Percentiles rank a stretch among this genome's conserved stretches.
phyloP scores from a whole-genome alignment of 2,888 invertebrate genomes.

The Willowsia nigromaculata region DNA sequence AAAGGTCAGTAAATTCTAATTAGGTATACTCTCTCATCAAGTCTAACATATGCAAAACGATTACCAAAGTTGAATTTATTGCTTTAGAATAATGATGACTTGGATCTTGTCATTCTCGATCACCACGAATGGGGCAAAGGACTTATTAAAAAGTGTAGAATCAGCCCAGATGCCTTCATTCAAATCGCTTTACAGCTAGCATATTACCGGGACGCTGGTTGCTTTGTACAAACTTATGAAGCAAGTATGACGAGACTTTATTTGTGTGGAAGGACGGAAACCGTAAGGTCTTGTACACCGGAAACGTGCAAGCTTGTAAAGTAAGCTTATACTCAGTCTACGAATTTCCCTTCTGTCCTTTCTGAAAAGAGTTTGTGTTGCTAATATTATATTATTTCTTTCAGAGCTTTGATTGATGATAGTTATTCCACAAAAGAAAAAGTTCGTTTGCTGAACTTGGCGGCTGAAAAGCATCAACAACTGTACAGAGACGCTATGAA shows the following conservation, averaged over 20 bases:
- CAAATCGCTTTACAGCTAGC: conserved; percentile 82
- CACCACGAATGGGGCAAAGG: conserved; percentile 81
- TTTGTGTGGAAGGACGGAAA: conserved; percentile 81
- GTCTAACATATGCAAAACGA: neutral
- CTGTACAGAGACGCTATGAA: conserved; percentile 82
- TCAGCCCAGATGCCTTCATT: conserved; percentile 82
- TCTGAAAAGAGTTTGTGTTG: neutral
- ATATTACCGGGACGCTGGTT: conserved; percentile 80
- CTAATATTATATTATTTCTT: neutral
- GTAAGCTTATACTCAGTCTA: neutral
- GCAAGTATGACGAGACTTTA: conserved; percentile 82
- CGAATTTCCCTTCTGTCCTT: neutral
- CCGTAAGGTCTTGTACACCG: conserved; percentile 81
- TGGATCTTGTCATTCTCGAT: conserved; percentile 81
- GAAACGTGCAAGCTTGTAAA: conserved; percentile 80
- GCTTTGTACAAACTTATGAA: conserved; percentile 82
- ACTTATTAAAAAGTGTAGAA: conserved; percentile 81
- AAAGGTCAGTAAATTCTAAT: conserved; percentile 77
- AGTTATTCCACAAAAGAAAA: conserved; percentile 79
- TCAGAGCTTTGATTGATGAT: conserved; percentile 80
- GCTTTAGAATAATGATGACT: conserved; percentile 79
- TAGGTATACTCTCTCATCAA: neutral
- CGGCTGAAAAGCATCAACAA: conserved; percentile 81
- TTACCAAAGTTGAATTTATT: neutral
- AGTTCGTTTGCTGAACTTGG: conserved; percentile 80